Conservation (phyloP, 2,888 invertebrate genomes). For the Crossocerus cetratus region DNA sequence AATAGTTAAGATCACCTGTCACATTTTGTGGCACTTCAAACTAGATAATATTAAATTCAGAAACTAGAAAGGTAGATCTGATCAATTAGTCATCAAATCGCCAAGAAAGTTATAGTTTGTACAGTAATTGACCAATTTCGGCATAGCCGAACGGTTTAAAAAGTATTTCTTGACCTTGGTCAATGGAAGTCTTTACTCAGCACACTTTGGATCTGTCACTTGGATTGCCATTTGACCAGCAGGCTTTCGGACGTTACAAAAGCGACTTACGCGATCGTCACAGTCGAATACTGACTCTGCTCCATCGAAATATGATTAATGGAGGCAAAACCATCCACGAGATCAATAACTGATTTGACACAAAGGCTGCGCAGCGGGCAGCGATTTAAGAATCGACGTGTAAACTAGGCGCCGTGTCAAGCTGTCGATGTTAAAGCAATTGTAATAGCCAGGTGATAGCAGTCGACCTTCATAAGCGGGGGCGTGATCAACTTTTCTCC, state of each 20-base stretch:
- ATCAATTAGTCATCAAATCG: too few relatives aligned
- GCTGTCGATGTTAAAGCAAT: conserved; percentile 43
- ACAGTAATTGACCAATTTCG: too few relatives aligned
- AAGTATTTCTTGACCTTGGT: neutral
- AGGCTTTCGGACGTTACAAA: neutral
- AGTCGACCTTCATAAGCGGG: conserved; percentile 61
- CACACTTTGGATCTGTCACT: neutral
- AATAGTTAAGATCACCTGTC: too few relatives aligned
- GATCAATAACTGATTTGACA: conserved; percentile 4
- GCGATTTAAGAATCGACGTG: conserved; percentile 3
- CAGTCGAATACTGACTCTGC: neutral
- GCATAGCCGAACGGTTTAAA: too few relatives aligned
- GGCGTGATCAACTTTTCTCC: conserved; percentile 60
- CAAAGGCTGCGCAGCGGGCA: conserved; percentile 8
- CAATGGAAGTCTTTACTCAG: neutral
- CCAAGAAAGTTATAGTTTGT: too few relatives aligned
- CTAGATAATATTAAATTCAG: too few relatives aligned
- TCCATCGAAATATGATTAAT: neutral
- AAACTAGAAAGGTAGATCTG: too few relatives aligned
- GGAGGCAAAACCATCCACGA: neutral
- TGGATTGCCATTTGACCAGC: neutral
- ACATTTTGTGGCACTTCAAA: too few relatives aligned
- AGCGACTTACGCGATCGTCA: neutral
- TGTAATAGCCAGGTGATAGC: conserved; percentile 62
- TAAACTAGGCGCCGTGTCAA: conserved; percentile 16